phyloP scores from a whole-genome alignment of 2,113 vertebrate genomes.

The Barbus barbus region DNA sequence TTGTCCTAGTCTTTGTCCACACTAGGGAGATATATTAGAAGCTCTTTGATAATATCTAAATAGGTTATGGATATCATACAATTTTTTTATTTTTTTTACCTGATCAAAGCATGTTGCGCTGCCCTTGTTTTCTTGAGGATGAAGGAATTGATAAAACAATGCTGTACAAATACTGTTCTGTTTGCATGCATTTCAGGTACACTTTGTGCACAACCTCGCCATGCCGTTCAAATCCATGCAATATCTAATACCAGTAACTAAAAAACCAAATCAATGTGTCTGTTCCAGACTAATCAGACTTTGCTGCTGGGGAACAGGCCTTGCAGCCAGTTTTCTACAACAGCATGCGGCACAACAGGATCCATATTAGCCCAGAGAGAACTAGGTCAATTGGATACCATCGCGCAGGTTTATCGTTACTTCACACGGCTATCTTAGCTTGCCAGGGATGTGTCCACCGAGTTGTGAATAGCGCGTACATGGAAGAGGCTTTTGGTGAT shows the following conservation, averaged over 20 bases:
- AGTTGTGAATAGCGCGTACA: slow-evolving; percentile 35
- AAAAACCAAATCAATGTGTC: slow-evolving; percentile 41
- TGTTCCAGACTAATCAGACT: slow-evolving; percentile 52
- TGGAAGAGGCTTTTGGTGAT: slow-evolving; percentile 29
- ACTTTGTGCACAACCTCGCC: neutral
- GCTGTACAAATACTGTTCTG: neutral
- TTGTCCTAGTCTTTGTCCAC: neutral
- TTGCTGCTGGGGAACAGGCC: slow-evolving; percentile 45
- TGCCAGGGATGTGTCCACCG: slow-evolving; percentile 14
- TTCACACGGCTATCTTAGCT: slow-evolving; percentile 31
- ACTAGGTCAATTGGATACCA: slow-evolving; percentile 45
- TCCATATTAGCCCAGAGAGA: slow-evolving; percentile 46
- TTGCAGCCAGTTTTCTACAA: slow-evolving; percentile 42
- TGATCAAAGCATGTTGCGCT: neutral
- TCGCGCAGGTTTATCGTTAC: slow-evolving; percentile 13
- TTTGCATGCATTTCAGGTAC: neutral
- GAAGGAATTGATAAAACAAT: neutral
- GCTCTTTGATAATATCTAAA: neutral
- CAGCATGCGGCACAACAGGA: slow-evolving; percentile 52
- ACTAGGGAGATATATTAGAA: neutral
- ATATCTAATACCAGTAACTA: slow-evolving; percentile 44
- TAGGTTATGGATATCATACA: neutral
- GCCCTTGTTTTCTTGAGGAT: neutral
- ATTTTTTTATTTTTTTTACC: neutral
- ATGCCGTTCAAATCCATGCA: slow-evolving; percentile 45